A percentile compares a stretch with the other conserved stretches of the same genome.
These are phyloP conservation scores for Mola mola DNA, from an alignment of 2,113 vertebrate species.

Conservation along the genomic window DNA sequence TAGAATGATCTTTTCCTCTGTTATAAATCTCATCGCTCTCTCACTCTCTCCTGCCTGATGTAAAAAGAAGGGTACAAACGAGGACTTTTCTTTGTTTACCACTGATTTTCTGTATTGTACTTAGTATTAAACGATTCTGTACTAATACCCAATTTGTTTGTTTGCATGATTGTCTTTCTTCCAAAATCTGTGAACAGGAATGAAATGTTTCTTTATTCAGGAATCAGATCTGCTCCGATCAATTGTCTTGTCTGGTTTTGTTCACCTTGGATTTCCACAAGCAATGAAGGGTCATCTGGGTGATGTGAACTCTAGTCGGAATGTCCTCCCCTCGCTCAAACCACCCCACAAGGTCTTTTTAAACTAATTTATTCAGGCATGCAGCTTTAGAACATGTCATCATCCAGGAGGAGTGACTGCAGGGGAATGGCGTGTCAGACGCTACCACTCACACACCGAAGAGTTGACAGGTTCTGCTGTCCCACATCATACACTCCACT, in stretches of 20 bases:
- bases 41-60: slow-evolving; percentile 51
- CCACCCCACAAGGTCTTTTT: slow-evolving; percentile 6
- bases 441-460: slow-evolving; percentile 2
- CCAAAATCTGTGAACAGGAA: background rate
- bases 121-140: slow-evolving; percentile 79
- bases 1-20: slow-evolving; percentile 54
- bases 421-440: slow-evolving; percentile 13
- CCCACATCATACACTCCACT: slow-evolving; percentile 14
- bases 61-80: slow-evolving; percentile 47
- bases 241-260: background rate
- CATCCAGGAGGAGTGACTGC: slow-evolving; percentile 7
- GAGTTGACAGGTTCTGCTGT: slow-evolving; percentile 20
- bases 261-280: slow-evolving; percentile 16
- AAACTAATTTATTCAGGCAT: slow-evolving; percentile 45
- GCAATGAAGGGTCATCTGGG: slow-evolving; percentile 7
- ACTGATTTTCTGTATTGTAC: slow-evolving; percentile 75
- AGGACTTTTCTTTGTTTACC: slow-evolving; percentile 62
- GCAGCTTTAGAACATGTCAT: background rate
- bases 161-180: slow-evolving; percentile 24
- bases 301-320: slow-evolving; percentile 44
- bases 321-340: slow-evolving; percentile 54
- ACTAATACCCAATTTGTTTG: slow-evolving; percentile 38
- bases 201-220: background rate
- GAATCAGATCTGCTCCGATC: background rate
- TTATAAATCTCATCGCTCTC: slow-evolving; percentile 52